phyloP scores from a whole-genome alignment of 2,888 invertebrate genomes.

The Morpho helenor region DNA sequence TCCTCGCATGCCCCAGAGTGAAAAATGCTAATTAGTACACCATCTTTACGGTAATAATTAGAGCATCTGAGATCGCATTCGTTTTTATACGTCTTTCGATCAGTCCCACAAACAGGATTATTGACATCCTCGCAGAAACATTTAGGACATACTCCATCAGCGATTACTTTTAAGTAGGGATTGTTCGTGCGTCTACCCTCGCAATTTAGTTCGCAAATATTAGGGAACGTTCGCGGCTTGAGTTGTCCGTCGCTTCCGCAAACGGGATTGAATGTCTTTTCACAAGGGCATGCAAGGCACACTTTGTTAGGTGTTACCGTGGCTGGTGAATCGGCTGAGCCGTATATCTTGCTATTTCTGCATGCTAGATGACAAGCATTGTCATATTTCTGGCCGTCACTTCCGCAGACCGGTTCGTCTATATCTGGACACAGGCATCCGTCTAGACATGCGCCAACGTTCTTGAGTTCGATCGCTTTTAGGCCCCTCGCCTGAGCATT shows the following conservation, averaged over 20 bases:
- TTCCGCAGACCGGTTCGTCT: slow-evolving; percentile 28
- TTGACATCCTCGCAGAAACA: slow-evolving; percentile 33
- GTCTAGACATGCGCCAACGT: slow-evolving; percentile 27
- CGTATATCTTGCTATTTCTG: slow-evolving; percentile 14
- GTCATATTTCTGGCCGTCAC: slow-evolving; percentile 27
- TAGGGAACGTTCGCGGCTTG: slow-evolving; percentile 31
- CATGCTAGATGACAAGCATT: slow-evolving; percentile 32
- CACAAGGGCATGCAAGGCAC: slow-evolving; percentile 33
- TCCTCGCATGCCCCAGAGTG: slow-evolving; percentile 30
- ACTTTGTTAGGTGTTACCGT: slow-evolving; percentile 15
- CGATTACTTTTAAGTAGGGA: slow-evolving; percentile 22
- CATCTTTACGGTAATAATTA: slow-evolving; percentile 26
- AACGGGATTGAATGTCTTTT: slow-evolving; percentile 28
- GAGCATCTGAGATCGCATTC: slow-evolving; percentile 36
- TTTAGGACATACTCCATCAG: slow-evolving; percentile 33
- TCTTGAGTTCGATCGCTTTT: slow-evolving; percentile 24
- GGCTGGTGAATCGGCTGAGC: slow-evolving; percentile 16
- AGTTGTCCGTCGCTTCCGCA: slow-evolving; percentile 34
- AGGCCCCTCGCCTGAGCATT: slow-evolving; percentile 18
- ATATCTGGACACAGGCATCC: slow-evolving; percentile 23
- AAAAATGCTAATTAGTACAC: slow-evolving; percentile 20
- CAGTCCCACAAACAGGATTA: slow-evolving; percentile 40
- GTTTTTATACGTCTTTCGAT: slow-evolving; percentile 36
- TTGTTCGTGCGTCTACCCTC: slow-evolving; percentile 22
- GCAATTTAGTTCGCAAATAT: slow-evolving; percentile 36